Percentiles rank a stretch among this genome's conserved stretches.
Evolutionary conservation across 2,888 invertebrate genomes (phyloP).

Genomic region (Camptogramma bilineatum): DNA sequence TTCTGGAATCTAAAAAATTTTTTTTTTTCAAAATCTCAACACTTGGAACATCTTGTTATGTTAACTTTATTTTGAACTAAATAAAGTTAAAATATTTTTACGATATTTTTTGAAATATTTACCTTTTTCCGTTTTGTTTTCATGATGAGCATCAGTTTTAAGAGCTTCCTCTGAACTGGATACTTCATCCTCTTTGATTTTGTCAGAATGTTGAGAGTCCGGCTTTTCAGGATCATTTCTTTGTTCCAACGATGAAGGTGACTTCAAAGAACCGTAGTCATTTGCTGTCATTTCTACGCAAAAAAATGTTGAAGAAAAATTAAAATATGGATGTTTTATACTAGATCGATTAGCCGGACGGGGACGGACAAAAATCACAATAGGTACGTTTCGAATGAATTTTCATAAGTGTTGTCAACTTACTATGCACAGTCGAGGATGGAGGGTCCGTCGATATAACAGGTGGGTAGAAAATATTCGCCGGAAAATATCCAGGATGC

Average conservation of each 20-base stretch:
- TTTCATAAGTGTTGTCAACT: slow-evolving; percentile 45
- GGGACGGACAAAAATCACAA: too few species aligned
- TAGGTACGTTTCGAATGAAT: too few species aligned
- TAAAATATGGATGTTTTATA: neutral
- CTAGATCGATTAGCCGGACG: too few species aligned
- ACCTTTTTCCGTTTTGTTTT: slow-evolving; percentile 51
- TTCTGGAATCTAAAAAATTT: slow-evolving; percentile 48
- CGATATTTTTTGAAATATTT: slow-evolving; percentile 17
- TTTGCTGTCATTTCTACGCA: slow-evolving; percentile 43
- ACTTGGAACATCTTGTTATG: too few species aligned
- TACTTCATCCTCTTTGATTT: slow-evolving; percentile 89
- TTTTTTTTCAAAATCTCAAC: too few species aligned
- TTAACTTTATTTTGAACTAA: too few species aligned
- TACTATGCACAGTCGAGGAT: slow-evolving; percentile 59
- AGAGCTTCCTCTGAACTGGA: slow-evolving; percentile 90
- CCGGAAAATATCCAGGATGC: slow-evolving; percentile 74
- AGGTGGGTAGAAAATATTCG: slow-evolving; percentile 75
- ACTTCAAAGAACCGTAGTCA: slow-evolving; percentile 34
- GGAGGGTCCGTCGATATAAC: slow-evolving; percentile 62
- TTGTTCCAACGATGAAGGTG: slow-evolving; percentile 48
- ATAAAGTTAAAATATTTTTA: too few species aligned
- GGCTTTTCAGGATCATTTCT: slow-evolving; percentile 61
- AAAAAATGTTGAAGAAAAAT: neutral
- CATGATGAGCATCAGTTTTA: slow-evolving; percentile 51
- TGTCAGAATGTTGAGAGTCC: slow-evolving; percentile 68